Evolutionary conservation across 2,797 vertebrate genomes (phyloP), one percentile per base, ranked within the genome.

Genomic region (Diceros bicornis): DNA sequence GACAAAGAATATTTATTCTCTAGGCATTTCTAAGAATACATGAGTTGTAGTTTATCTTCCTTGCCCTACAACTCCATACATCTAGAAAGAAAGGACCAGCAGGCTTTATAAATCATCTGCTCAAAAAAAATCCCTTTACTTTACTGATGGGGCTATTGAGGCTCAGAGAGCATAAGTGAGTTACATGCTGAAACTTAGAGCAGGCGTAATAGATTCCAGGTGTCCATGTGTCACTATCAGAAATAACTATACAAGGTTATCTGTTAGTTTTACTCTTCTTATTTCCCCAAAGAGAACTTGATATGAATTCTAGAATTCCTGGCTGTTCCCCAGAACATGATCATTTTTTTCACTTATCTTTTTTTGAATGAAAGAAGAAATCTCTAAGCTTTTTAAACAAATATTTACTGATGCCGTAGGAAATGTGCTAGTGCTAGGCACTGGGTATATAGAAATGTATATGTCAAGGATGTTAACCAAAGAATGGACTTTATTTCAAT

Each of bases 1-100:
- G 17, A 55, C 83, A 93, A 91, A 84, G 47, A 72, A 88, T 69
- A n/a, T 91, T 79, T 82, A 78, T 68, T 71, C 14, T 84, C 16
- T 8, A n/a, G 79, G 57, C 32, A 84, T 95, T 96, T 95, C 47
- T 90, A 92, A 90, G 87, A 95, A 69, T 69, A 57, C 44, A 72
- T 68, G 55, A 62, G 50, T 88, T 88, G 32, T 37, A 69, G 79
- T 94, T 97, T 93, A 61, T 94, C 71, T 95, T 95, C 64, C 75
- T 93, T 91, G 12, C 13, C 69, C 34, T 75, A 44, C 17, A 96
- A 64, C 62, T 90, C 47, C 74, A 87, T 57, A 72, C 14, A 85
- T 93, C 52, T 82, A 64, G 71, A 55, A 81, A 95, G 64, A 93
- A 85, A 32, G 29, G 29, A 6, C 23, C 55, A 86, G 12, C 5